Conservation (phyloP, 2,113 vertebrate genomes). For the Apteryx mantelli region DNA sequence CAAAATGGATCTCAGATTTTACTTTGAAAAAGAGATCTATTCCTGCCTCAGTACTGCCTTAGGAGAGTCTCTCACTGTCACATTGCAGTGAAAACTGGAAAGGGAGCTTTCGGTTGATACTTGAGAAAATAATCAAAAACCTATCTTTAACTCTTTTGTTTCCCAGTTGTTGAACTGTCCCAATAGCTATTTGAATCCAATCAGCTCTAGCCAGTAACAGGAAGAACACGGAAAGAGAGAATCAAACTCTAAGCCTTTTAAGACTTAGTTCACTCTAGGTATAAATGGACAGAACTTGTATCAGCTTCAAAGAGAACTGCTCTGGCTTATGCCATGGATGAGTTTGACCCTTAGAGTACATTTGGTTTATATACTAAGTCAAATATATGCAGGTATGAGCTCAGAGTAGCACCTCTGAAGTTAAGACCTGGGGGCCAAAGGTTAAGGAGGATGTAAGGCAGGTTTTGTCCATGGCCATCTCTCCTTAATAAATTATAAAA, state of each 20-base stretch:
- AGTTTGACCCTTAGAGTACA: background rate
- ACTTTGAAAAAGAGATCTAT: background rate
- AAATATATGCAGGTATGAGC: background rate
- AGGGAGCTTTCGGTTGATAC: background rate
- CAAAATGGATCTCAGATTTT: background rate
- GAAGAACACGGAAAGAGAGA: background rate
- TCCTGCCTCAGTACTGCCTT: background rate
- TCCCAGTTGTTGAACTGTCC: background rate
- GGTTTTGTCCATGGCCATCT: background rate
- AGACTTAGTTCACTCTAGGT: background rate
- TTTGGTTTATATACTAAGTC: background rate
- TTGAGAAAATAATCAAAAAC: background rate
- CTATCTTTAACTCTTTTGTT: background rate
- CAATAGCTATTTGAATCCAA: background rate
- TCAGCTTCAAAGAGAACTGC: background rate
- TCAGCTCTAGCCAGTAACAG: background rate
- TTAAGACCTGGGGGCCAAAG: background rate
- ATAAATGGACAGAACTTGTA: background rate
- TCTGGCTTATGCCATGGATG: background rate
- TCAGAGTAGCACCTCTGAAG: background rate
- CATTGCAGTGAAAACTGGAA: background rate
- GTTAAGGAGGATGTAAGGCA: background rate
- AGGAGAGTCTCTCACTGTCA: background rate
- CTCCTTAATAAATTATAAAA: background rate
- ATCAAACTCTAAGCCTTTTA: background rate